Conservation (phyloP, 1,140 invertebrate species). For the Conopomorpha cramerella region DNA sequence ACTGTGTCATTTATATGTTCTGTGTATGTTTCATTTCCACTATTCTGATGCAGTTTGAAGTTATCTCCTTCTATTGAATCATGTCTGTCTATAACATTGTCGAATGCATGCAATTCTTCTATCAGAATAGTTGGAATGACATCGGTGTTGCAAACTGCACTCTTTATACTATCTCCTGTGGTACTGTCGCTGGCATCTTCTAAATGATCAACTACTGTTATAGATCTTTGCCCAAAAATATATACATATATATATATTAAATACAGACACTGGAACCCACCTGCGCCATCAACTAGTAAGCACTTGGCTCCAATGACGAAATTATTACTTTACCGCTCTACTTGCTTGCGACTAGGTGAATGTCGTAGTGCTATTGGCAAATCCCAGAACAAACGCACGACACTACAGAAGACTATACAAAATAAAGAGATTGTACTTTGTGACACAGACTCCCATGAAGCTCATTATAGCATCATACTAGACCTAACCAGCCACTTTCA, state of each 20-base stretch:
- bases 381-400: conserved; percentile 48
- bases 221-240: conserved; percentile 31
- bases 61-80: no score
- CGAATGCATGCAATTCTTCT: no score
- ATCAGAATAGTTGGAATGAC: no score
- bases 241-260: no score
- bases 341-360: conserved; percentile 55
- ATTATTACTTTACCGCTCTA: conserved; percentile 54
- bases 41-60: no score
- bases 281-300: conserved; percentile 48
- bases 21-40: no score
- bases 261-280: conserved; percentile 37
- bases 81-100: no score
- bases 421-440: conserved; percentile 60
- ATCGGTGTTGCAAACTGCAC: conserved; percentile 60
- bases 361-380: conserved; percentile 56
- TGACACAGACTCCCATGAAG: conserved; percentile 50
- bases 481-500: conserved; percentile 48
- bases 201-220: conserved; percentile 39
- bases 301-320: conserved; percentile 53
- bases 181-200: conserved; percentile 53
- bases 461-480: conserved; percentile 41
- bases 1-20: no score
- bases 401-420: no score
- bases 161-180: conserved; percentile 57